Evolutionary conservation across 2,888 invertebrate species (phyloP).

Genomic region (Chorisops tibialis): DNA sequence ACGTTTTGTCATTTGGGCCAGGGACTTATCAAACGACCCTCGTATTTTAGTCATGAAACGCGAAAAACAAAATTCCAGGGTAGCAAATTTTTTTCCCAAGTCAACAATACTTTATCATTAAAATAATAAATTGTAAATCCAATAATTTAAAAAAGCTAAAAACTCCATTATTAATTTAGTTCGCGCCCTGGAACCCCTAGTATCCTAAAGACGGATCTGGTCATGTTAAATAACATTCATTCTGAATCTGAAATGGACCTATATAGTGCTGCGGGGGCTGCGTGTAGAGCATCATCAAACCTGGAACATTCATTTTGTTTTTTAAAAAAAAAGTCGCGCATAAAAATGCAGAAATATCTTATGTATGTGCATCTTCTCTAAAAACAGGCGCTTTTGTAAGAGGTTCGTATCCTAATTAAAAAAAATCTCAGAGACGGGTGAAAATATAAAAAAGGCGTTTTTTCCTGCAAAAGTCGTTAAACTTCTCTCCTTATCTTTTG

Average conservation of each 20-base stretch:
- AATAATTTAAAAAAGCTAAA: too few species aligned
- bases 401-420: conserved; percentile 16
- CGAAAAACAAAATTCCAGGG: too few species aligned
- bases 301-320: neutral
- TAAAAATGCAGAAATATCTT: conserved; percentile 1
- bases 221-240: conserved; percentile 5
- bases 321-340: neutral
- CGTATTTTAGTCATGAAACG: too few species aligned
- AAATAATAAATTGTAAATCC: too few species aligned
- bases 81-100: too few species aligned
- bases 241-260: neutral
- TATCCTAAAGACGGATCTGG: conserved; percentile 7
- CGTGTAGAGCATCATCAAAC: neutral
- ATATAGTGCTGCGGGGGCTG: neutral
- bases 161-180: too few species aligned
- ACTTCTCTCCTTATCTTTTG: conserved; percentile 1
- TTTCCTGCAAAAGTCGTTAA: conserved; percentile 5
- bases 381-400: neutral
- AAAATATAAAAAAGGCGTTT: too few species aligned
- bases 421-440: neutral
- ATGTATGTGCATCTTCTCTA: neutral
- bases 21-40: too few species aligned
- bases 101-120: too few species aligned
- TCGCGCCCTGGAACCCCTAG: too few species aligned
- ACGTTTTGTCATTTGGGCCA: too few species aligned